These are phyloP conservation scores for Silurus lanzhouensis DNA, from an alignment of 2,797 vertebrate genomes.

Conservation along the genomic window DNA sequence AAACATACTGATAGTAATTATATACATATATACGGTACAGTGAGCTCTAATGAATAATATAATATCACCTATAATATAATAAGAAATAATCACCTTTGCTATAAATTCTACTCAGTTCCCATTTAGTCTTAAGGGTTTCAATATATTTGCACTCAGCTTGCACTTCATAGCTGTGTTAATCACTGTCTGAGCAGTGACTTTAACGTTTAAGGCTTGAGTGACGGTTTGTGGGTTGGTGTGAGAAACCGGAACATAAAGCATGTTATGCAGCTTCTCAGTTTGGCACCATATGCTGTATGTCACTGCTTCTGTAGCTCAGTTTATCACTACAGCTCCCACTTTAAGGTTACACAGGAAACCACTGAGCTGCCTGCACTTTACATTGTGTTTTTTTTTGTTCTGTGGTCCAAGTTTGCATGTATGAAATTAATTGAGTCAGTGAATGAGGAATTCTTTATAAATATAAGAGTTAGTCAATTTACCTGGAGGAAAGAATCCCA, in stretches of 20 bases:
- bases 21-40: too few species aligned
- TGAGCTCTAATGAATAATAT: too few species aligned
- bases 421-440: background rate
- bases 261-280: background rate
- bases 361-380: background rate
- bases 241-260: background rate
- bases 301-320: background rate
- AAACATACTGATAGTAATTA: too few species aligned
- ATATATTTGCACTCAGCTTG: background rate
- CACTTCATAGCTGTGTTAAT: background rate
- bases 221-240: background rate
- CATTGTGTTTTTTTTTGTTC: background rate
- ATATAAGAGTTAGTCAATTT: background rate
- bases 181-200: background rate
- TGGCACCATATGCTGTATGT: background rate
- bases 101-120: background rate
- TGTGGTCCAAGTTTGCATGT: constrained; percentile 3
- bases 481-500: background rate
- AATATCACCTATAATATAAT: background rate
- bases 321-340: background rate
- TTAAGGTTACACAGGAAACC: constrained; percentile 21
- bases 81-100: background rate
- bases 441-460: background rate
- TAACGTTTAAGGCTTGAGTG: background rate
- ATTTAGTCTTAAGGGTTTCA: background rate